A percentile compares a stretch with the other conserved stretches of the same genome.
Evolutionary conservation across 92 coral and sea anemone genomes (phyloP).

Genomic region (Umimayanthus chanpuru): DNA sequence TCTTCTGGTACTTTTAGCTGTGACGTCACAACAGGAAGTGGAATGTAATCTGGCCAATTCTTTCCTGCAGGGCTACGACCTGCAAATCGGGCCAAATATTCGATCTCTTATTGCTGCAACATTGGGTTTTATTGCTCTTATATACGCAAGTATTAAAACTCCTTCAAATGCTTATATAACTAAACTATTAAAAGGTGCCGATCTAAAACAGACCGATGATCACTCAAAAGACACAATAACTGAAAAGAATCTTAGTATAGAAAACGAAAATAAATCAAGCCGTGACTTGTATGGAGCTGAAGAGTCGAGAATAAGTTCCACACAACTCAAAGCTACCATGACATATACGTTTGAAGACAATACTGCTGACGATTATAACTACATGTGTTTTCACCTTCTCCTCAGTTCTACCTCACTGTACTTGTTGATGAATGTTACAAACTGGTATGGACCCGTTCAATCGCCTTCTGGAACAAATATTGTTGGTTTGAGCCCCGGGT

Average conservation of each 20-base stretch:
- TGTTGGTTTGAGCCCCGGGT: constrained; percentile 38
- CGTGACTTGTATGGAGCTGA: neutral
- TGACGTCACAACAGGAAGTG: constrained; percentile 42
- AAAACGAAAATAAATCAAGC: neutral
- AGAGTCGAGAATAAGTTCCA: neutral
- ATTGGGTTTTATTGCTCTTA: constrained; percentile 15
- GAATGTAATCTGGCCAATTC: constrained; percentile 46
- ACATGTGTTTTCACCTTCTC: constrained; percentile 48
- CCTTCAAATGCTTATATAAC: constrained; percentile 6
- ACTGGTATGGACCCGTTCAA: constrained; percentile 59
- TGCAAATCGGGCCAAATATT: constrained; percentile 34
- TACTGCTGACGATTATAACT: constrained; percentile 35
- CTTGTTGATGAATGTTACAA: constrained; percentile 49
- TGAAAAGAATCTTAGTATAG: neutral
- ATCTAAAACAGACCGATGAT: neutral
- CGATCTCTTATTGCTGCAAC: constrained; percentile 28
- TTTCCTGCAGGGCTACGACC: constrained; percentile 26
- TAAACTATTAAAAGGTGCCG: constrained; percentile 17
- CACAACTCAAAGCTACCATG: constrained; percentile 22
- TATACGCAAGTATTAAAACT: constrained; percentile 36
- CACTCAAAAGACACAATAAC: neutral
- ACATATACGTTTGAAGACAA: constrained; percentile 31
- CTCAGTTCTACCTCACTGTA: constrained; percentile 51
- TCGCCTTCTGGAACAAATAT: neutral
- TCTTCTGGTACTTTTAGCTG: constrained; percentile 25